Base-by-base conservation (phyloP, 2,113 vertebrate species). In the Ailuropoda melanoleuca region DNA sequence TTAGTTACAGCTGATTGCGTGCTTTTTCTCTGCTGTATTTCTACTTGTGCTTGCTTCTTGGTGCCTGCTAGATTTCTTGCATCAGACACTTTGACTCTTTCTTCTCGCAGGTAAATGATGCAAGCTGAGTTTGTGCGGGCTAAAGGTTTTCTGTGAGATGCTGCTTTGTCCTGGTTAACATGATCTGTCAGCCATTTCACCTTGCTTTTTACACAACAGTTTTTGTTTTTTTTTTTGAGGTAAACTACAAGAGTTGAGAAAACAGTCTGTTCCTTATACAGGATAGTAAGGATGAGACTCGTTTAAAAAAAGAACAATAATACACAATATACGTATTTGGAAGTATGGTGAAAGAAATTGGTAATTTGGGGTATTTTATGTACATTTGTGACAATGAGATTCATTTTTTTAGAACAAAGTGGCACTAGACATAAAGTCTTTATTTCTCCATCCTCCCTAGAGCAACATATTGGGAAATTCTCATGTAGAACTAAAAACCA, bases 371-470 rank as follows among this genome's bases (percentile, higher is more conserved):
- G 12, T 43, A 92, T 62, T 81, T 91, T 37, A 58, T 74, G 23
- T n/a, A 46, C 78, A 88, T 74, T 68, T 93, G 23, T 60, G 55
- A 82, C 7, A 75, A 24, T 31, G 39, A 46, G 81, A 17, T 18
- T 84, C 23, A 55, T 55, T 91, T 91, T 88, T 92, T 91, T 29
- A 48, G 60, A 92, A 81, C 11, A 68, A 93, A 68, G 53, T 89
- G 78, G 6, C 55, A 14, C 23, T 62, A 48, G 37, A n/a, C 23
- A 70, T 75, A 68, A 97, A 62, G n/a, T 24, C 24, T n/a, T 13
- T 83, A 29, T 75, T 94, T 90, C 26, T 31, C n/a, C 8, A 70
- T 89, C 55, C 43, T 89, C 18, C n/a, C 1, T 60, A 11, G 34
- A 53, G 18, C 56, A 74, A 26, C 0, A 4, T 50, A 56, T 56